Conservation (phyloP, 2,797 vertebrate genomes). For the Fratercula arctica region DNA sequence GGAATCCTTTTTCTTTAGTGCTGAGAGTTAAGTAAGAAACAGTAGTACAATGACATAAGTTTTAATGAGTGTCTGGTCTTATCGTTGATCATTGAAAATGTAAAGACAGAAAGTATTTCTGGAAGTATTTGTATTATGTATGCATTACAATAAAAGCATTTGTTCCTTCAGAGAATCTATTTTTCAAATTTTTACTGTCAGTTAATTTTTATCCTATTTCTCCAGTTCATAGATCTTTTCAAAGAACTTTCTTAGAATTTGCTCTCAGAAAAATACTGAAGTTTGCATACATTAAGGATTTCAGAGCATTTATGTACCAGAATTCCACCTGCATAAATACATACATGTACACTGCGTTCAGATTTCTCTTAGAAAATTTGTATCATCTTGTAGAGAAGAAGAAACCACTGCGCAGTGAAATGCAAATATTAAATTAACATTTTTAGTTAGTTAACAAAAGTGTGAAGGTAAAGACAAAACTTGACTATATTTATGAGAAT, state of each 20-base stretch:
- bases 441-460: background rate
- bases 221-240: background rate
- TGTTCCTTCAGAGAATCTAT: background rate
- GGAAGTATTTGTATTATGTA: background rate
- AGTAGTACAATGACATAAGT: background rate
- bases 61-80: background rate
- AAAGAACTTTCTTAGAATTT: background rate
- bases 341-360: background rate
- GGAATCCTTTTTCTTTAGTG: background rate
- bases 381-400: background rate
- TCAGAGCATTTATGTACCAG: background rate
- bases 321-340: background rate
- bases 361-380: background rate
- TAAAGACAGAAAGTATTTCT: background rate
- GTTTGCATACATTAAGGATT: background rate
- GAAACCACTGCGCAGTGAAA: background rate
- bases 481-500: background rate
- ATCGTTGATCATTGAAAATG: background rate
- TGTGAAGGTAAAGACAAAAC: background rate
- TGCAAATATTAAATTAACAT: background rate
- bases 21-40: background rate
- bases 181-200: background rate
- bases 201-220: background rate
- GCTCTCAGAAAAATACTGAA: background rate
- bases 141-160: background rate